phyloP scores from a whole-genome alignment of 2,888 invertebrate species.

The Proisotoma minuta region DNA sequence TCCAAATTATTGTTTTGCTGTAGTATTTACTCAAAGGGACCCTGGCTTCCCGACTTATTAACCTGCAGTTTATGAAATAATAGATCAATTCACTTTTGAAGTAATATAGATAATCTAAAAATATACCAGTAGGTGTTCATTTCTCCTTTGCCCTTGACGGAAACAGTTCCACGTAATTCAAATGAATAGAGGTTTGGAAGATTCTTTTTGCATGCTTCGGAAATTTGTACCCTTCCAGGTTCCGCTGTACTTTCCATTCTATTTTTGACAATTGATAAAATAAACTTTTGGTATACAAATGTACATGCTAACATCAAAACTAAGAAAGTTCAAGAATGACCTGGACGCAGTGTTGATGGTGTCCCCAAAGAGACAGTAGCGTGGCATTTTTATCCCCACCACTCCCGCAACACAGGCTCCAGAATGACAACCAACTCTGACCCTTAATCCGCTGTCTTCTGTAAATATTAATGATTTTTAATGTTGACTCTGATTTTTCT shows the following conservation, averaged over 20 bases:
- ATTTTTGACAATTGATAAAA: too few species aligned
- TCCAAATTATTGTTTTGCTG: slow-evolving; percentile 9
- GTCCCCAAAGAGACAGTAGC: neutral
- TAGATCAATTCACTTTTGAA: too few species aligned
- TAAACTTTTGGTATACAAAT: too few species aligned
- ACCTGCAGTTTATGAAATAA: slow-evolving; percentile 25
- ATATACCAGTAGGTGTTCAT: slow-evolving; percentile 81
- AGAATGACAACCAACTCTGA: slow-evolving; percentile 81
- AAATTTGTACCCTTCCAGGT: slow-evolving; percentile 92
- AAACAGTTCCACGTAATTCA: slow-evolving; percentile 21
- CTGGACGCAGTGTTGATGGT: neutral
- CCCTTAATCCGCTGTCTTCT: slow-evolving; percentile 57
- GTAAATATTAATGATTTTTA: neutral
- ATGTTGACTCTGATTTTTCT: neutral
- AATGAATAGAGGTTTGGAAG: slow-evolving; percentile 63
- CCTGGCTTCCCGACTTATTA: slow-evolving; percentile 67
- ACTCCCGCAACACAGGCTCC: slow-evolving; percentile 84
- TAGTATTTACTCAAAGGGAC: slow-evolving; percentile 51
- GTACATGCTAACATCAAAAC: too few species aligned
- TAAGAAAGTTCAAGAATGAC: slow-evolving; percentile 9
- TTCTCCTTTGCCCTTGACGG: slow-evolving; percentile 67
- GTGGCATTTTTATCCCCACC: slow-evolving; percentile 63
- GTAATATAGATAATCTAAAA: too few species aligned
- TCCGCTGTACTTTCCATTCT: slow-evolving; percentile 88
- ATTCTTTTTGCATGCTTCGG: slow-evolving; percentile 75